A percentile compares a stretch with the other conserved stretches of the same genome.
These are phyloP conservation scores for Gavialis gangeticus DNA, from an alignment of 2,113 vertebrate species.

Conservation along the genomic window DNA sequence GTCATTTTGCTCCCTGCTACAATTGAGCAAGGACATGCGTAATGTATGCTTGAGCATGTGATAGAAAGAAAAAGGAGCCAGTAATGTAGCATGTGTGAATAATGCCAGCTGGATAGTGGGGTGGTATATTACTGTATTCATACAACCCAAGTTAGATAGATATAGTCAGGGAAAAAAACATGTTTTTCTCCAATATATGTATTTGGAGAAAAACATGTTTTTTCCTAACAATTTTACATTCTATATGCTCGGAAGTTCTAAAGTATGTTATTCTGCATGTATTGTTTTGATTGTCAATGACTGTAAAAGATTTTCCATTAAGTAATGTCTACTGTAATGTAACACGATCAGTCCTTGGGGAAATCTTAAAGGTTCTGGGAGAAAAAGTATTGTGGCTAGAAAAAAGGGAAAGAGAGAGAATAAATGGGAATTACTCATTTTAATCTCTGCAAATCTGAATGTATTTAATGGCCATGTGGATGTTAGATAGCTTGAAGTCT, in stretches of 20 bases:
- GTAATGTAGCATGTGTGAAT: not conserved
- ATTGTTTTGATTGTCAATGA: not conserved
- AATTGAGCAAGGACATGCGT: not conserved
- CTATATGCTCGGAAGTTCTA: not conserved
- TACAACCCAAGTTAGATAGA: not conserved
- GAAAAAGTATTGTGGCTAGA: not conserved
- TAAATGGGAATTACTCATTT: not conserved
- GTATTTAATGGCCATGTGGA: not conserved
- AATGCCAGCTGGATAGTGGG: not conserved
- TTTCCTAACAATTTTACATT: not conserved
- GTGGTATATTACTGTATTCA: not conserved
- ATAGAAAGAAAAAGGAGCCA: not conserved
- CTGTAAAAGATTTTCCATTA: not conserved
- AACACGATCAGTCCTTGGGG: constrained; percentile 24
- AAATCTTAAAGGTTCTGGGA: constrained; percentile 18
- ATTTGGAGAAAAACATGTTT: too few species aligned
- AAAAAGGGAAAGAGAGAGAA: not conserved
- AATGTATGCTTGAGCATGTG: not conserved
- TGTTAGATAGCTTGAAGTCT: not conserved
- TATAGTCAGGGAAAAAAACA: too few species aligned
- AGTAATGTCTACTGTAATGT: not conserved
- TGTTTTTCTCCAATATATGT: not conserved
- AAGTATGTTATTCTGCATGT: not conserved
- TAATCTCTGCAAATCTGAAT: not conserved
- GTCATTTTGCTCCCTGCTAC: not conserved